Conservation (phyloP, 2,797 vertebrate genomes). For the Serranus cabrilla region DNA sequence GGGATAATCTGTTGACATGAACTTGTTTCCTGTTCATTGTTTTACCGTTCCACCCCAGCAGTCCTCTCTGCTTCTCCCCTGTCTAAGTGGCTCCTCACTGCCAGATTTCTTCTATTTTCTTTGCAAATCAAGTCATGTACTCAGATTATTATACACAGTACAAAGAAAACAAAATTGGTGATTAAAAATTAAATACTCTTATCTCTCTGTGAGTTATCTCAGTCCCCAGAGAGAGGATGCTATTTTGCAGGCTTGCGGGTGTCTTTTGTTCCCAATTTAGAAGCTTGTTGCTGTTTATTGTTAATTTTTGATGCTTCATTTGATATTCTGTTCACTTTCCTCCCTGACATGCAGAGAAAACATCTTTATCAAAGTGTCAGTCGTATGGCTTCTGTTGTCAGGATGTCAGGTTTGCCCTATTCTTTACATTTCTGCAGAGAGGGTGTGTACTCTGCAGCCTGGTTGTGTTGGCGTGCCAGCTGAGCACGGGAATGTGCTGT, state of each 20-base stretch:
- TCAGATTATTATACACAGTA: slow-evolving; percentile 85
- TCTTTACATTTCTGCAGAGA: slow-evolving; percentile 69
- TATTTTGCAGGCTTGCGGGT: slow-evolving; percentile 86
- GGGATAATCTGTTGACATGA: slow-evolving; percentile 78
- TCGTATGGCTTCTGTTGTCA: slow-evolving; percentile 74
- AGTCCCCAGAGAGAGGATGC: slow-evolving; percentile 85
- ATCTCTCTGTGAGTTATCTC: slow-evolving; percentile 87
- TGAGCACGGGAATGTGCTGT: slow-evolving; percentile 57
- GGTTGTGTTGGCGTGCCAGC: slow-evolving; percentile 60
- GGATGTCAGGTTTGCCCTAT: slow-evolving; percentile 76
- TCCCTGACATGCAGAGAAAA: slow-evolving; percentile 78
- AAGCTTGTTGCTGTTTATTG: slow-evolving; percentile 89
- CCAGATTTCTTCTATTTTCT: slow-evolving; percentile 76
- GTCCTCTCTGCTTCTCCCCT: slow-evolving; percentile 62
- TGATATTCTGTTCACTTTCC: slow-evolving; percentile 85
- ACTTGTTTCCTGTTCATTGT: slow-evolving; percentile 77
- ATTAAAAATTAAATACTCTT: slow-evolving; percentile 90
- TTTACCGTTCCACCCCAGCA: slow-evolving; percentile 71
- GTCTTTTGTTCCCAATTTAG: slow-evolving; percentile 89
- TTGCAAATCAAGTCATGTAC: slow-evolving; percentile 82
- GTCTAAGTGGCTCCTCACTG: slow-evolving; percentile 69
- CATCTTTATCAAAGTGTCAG: slow-evolving; percentile 85
- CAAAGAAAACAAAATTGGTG: slow-evolving; percentile 88
- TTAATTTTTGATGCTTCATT: slow-evolving; percentile 86
- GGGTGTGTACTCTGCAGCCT: slow-evolving; percentile 57